Evolutionary conservation across 2,113 vertebrate species (phyloP).

Genomic region (Cynopterus brachyotis): DNA sequence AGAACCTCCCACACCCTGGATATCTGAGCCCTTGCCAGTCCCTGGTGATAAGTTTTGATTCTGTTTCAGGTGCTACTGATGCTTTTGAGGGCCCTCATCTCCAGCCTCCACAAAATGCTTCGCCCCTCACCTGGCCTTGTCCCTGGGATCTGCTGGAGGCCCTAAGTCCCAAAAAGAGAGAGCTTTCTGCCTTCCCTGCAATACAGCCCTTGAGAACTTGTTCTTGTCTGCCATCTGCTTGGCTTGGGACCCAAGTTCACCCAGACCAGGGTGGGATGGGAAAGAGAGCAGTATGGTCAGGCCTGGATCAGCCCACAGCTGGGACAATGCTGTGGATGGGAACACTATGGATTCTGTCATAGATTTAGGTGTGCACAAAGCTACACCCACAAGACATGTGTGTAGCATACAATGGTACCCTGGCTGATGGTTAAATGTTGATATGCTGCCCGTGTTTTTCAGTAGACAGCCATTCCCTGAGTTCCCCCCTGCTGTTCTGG

Average conservation of each 20-base stretch:
- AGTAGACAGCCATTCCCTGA: neutral
- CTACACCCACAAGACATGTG: rapidly evolving
- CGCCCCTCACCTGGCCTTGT: neutral
- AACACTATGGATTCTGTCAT: neutral
- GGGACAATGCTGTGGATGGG: neutral
- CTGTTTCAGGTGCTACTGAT: constrained; percentile 62
- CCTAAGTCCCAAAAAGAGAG: neutral
- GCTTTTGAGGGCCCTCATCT: neutral
- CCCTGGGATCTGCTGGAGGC: neutral
- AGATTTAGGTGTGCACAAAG: neutral
- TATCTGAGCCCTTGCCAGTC: neutral
- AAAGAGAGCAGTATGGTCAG: neutral
- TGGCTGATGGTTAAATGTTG: neutral
- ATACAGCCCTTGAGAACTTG: constrained; percentile 35
- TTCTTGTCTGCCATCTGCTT: neutral
- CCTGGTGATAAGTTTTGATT: neutral
- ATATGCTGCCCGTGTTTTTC: neutral
- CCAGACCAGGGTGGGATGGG: rapidly evolving
- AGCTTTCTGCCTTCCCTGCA: neutral
- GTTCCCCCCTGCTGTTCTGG: neutral
- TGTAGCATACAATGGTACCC: rapidly evolving
- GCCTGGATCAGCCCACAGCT: neutral
- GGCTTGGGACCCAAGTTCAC: neutral
- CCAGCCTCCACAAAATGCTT: neutral
- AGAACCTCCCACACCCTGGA: neutral